Evolutionary conservation across 2,888 invertebrate genomes (phyloP).

Genomic region (Mimumesa dahlbomi): DNA sequence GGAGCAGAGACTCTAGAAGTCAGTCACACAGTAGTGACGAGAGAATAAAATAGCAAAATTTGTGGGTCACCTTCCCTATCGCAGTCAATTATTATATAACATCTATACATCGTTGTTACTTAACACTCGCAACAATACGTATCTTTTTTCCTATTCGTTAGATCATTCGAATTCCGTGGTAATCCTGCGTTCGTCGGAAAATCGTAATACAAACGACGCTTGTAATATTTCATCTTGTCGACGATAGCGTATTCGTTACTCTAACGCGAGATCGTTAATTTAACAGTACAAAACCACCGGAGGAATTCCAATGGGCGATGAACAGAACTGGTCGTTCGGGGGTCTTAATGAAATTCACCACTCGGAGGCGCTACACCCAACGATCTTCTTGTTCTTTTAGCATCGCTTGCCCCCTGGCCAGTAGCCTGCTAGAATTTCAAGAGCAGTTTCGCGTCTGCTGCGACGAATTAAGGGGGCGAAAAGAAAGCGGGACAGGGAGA

Average conservation of each 20-base stretch:
- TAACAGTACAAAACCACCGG: too few species aligned
- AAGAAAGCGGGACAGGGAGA: constrained; percentile 3
- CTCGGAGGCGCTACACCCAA: constrained; percentile 1
- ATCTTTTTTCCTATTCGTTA: too few species aligned
- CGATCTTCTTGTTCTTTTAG: neutral
- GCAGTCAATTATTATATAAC: too few species aligned
- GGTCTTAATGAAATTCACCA: neutral
- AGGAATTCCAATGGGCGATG: too few species aligned
- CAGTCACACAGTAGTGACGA: neutral
- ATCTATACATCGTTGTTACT: too few species aligned
- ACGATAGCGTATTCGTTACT: neutral
- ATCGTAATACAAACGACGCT: too few species aligned
- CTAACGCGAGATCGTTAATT: too few species aligned
- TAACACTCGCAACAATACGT: too few species aligned
- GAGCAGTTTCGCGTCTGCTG: constrained; percentile 1
- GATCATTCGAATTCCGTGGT: too few species aligned
- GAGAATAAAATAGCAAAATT: constrained; percentile 1
- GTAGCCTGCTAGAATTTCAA: constrained; percentile 5
- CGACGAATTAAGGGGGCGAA: neutral
- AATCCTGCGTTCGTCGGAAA: too few species aligned
- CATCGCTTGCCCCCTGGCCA: neutral
- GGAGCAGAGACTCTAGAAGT: constrained; percentile 4
- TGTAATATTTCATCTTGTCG: too few species aligned
- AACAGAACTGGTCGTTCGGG: too few species aligned
- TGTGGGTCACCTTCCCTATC: constrained; percentile 7